phyloP scores from a whole-genome alignment of 2,888 invertebrate genomes.

The Dromius quadrimaculatus region DNA sequence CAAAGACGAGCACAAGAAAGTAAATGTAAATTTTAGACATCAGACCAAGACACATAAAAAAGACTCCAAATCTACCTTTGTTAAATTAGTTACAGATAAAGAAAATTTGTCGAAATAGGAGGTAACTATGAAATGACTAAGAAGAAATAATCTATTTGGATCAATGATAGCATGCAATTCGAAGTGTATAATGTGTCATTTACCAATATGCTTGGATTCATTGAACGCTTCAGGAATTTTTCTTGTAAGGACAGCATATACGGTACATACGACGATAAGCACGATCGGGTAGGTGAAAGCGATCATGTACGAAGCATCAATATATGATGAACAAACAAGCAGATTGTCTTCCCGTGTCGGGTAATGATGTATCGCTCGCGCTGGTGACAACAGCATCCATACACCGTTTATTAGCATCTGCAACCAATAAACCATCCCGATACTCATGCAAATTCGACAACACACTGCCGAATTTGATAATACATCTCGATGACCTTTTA shows the following conservation, averaged over 20 bases:
- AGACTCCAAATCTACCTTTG: not conserved
- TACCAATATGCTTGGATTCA: slow-evolving; percentile 96
- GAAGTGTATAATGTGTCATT: no score
- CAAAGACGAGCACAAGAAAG: no score
- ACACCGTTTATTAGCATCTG: slow-evolving; percentile 89
- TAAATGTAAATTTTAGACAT: not conserved
- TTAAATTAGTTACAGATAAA: not conserved
- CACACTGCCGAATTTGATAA: no score
- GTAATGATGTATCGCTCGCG: slow-evolving; percentile 89
- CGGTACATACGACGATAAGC: slow-evolving; percentile 91
- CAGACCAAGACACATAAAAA: not conserved
- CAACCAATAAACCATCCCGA: slow-evolving; percentile 54
- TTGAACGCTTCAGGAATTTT: slow-evolving; percentile 99
- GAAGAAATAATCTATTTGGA: no score
- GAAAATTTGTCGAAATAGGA: not conserved
- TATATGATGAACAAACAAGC: slow-evolving; percentile 91
- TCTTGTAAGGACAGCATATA: slow-evolving; percentile 94
- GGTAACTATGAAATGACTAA: no score
- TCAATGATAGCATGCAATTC: no score
- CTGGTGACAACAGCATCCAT: slow-evolving; percentile 93
- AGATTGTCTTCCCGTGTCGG: slow-evolving; percentile 93
- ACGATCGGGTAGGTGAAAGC: slow-evolving; percentile 94
- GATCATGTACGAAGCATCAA: slow-evolving; percentile 93
- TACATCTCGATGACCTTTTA: no score
- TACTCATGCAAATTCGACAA: no score